phyloP scores from a whole-genome alignment of 2,797 vertebrate species.

The Acrocephalus scirpaceus region DNA sequence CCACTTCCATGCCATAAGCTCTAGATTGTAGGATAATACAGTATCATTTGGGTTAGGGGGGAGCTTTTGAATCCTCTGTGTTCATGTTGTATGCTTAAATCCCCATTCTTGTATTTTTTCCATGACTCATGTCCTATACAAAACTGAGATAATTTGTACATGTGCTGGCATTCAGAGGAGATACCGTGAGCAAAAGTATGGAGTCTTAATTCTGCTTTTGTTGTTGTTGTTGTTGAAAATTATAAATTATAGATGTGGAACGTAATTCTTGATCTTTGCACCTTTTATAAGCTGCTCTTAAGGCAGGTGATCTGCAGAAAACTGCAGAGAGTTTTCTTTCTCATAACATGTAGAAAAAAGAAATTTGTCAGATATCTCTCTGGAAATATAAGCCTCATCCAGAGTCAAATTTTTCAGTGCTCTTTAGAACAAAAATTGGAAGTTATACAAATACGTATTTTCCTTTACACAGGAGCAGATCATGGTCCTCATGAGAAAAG shows the following conservation, averaged over 20 bases:
- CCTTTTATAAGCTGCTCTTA: background rate
- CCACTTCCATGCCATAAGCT: background rate
- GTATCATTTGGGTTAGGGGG: fast-evolving
- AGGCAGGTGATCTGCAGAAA: background rate
- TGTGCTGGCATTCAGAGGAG: background rate
- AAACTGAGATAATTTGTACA: background rate
- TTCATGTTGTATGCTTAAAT: background rate
- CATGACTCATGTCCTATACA: background rate
- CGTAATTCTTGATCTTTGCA: background rate
- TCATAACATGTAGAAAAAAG: background rate
- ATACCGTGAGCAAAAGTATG: background rate
- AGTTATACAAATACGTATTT: background rate
- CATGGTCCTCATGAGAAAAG: background rate
- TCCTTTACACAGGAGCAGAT: background rate
- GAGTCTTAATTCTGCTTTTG: background rate
- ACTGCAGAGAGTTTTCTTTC: background rate
- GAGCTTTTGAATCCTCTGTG: background rate
- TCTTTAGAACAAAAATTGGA: background rate
- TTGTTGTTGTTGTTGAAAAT: background rate
- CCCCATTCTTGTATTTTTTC: background rate
- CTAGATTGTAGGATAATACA: background rate
- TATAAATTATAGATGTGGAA: background rate
- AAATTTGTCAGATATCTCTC: background rate
- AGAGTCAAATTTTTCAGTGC: background rate
- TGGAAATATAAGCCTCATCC: background rate